Evolutionary conservation across 2,888 invertebrate species (phyloP), one percentile per base, ranked within the genome.

Genomic region (Heliconius sara): DNA sequence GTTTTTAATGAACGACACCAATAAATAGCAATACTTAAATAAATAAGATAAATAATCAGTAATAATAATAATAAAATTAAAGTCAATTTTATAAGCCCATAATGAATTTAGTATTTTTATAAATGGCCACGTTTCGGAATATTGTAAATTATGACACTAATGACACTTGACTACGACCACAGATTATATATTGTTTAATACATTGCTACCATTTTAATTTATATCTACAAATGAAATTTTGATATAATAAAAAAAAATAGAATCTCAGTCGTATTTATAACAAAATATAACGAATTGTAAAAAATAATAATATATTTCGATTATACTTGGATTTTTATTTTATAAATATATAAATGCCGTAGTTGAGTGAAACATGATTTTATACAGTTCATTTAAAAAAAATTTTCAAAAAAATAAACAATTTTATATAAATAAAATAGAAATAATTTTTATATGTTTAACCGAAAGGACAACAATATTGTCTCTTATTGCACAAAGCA

Each of bases 61-160:
- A 67, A 67, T 67, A 39, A 68, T 34, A 67, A 67, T 67, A 39
- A 68, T 68, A 66, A 19, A 19, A 66, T 39, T 67, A 39, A 68
- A 68, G 68, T 68, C 68, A 68, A 68, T 72, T 71, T 72, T 72
- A 2, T 30, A 72, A 27, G n/a, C 27, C 30, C 71, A 47, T 19
- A 72, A 12, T 72, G 30, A 52, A 72, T 72, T 30, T 72, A 74
- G 63, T 74, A 74, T 74, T 74, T 74, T 74, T 74, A 74, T 63
- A 74, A 34, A 74, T 39, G 34, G 10, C 60, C 39, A 72, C 71
- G 30, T 72, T 68, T 30, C 52, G 52, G 27, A 72, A 4, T 72
- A 52, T 72, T 74, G 34, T 73, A 73, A 73, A 60, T 57, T 47
- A 47, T 47, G 34, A 68, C 34, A n/a, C 22, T 10, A 39, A 68